Base-by-base conservation (phyloP, 2,888 invertebrate species). In the Archips crataeganus region DNA sequence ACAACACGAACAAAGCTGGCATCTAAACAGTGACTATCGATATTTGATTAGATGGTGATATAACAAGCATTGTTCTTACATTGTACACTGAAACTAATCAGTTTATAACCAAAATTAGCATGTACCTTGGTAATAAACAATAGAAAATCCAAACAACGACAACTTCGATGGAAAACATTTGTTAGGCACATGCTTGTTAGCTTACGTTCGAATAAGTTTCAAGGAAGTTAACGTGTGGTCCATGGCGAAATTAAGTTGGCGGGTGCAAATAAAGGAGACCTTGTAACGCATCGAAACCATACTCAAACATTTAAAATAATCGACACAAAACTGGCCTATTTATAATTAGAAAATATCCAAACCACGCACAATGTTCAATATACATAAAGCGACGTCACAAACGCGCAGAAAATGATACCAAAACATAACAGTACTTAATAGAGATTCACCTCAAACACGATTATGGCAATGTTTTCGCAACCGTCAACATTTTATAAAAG, bases 251-350 rank as follows among this genome's bases (percentile, higher is more conserved):
- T 64, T 64, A 61, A 81, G 75, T 82, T 83, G 81, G 79, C 80
- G 76, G 67, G 72, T 68, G 74, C 67, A 59, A 78, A 82, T 80
- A 80, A 84, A 82, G 79, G 77, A 78, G 71, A 73, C 73, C 70
- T 68, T 65, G 78, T 87, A 85, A 87, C 79, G 82, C 84, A 83
- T 82, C 81, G 87, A 88, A 87, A 80, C 85, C 87, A 2, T 77
- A 84, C 11, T 32, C 9, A 72, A 68, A 81, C 75, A 78, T 79
- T 76, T 74, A 76, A 78, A 81, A 84, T 80, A 81, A 81, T 82
- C 71, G 71, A 80, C 83, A 82, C 81, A 79, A 79, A 70, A 80
- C 78, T 81, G 78, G 78, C 81, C 82, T 85, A 87, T 87, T 87
- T 86, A 78, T 78, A 82, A 39, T 39, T 5, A 39, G 6, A 39